These are phyloP conservation scores for Pollenia labialis DNA, from an alignment of 2,888 invertebrate species.

Conservation along the genomic window DNA sequence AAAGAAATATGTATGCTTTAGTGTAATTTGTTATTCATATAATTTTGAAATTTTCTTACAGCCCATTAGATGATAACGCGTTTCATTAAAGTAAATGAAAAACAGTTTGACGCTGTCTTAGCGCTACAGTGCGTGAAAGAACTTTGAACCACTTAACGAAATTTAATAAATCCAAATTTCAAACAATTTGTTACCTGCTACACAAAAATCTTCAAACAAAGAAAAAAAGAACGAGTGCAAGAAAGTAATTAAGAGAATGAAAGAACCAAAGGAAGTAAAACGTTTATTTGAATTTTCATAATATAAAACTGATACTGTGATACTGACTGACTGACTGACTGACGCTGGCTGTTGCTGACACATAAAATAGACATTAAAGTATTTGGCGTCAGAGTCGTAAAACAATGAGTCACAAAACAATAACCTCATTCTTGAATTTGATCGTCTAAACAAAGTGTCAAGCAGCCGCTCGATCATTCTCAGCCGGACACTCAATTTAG, in stretches of 20 bases:
- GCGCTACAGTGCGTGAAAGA: background rate
- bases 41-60: conserved; percentile 25
- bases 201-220: conserved; percentile 8
- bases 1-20: background rate
- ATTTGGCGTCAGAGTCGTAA: conserved; percentile 66
- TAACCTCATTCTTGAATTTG: conserved; percentile 32
- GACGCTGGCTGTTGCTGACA: conserved; percentile 24
- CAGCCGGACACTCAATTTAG: no score
- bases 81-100: conserved; percentile 31
- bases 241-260: conserved; percentile 4
- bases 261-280: conserved; percentile 52
- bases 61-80: conserved; percentile 28
- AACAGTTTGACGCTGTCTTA: conserved; percentile 13
- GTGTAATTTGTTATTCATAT: conserved; percentile 5
- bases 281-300: conserved; percentile 49
- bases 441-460: conserved; percentile 31
- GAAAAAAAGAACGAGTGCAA: background rate
- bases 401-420: conserved; percentile 66
- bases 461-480: background rate
- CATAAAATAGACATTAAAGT: conserved; percentile 53
- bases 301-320: conserved; percentile 18
- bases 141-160: conserved; percentile 32
- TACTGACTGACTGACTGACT: conserved; percentile 12
- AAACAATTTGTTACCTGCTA: conserved; percentile 58
- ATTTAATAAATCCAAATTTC: conserved; percentile 43